A percentile compares a stretch with the other conserved stretches of the same genome.
Conservation (phyloP, 35 echinoderm and acorn worm species). For the Hemicentrotus pulcherrimus region DNA sequence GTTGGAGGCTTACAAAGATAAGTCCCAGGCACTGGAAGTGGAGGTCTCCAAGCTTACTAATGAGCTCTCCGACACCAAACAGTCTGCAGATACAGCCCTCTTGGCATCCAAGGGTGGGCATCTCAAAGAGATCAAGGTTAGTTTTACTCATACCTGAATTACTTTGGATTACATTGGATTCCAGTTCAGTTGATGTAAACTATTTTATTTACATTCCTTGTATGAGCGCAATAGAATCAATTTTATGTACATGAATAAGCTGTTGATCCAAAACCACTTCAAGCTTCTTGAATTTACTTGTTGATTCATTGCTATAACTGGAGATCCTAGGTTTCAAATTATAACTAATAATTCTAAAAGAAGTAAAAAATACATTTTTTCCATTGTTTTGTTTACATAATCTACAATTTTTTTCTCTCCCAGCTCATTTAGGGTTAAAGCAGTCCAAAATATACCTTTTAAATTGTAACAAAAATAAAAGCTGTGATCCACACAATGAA, state of each 20-base stretch:
- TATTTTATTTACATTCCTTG: neutral
- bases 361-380: too few species aligned
- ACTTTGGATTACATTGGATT: neutral
- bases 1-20: constrained; percentile 53
- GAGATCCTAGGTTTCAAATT: neutral
- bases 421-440: neutral
- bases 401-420: neutral
- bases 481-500: too few species aligned
- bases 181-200: neutral
- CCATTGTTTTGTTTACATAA: too few species aligned
- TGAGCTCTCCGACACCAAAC: neutral
- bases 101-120: neutral
- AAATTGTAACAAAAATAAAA: too few species aligned
- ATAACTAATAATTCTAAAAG: too few species aligned
- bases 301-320: neutral
- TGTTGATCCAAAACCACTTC: neutral
- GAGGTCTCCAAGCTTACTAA: constrained; percentile 28
- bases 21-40: constrained; percentile 15
- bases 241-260: neutral
- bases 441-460: too few species aligned
- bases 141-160: neutral
- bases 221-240: neutral
- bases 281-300: neutral
- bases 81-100: neutral
- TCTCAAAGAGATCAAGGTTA: constrained; percentile 8